These are phyloP conservation scores for Amphipyra berbera DNA, from an alignment of 2,888 invertebrate genomes.

Conservation along the genomic window DNA sequence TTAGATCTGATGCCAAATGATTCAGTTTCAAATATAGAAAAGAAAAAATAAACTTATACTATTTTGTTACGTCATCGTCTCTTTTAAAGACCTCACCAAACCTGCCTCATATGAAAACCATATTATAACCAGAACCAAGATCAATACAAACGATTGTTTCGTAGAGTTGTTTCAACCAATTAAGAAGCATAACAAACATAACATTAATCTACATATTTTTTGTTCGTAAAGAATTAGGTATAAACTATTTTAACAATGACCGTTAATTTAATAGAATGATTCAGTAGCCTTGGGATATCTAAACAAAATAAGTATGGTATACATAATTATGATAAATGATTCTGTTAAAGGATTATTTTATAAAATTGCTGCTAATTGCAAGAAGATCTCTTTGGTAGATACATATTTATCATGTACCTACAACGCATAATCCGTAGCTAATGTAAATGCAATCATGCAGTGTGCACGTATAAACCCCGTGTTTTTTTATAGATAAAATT, in stretches of 20 bases:
- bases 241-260: slow-evolving; percentile 34
- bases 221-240: slow-evolving; percentile 10
- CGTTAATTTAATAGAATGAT: slow-evolving; percentile 23
- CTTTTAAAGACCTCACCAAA: too few species aligned
- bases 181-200: slow-evolving; percentile 18
- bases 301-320: slow-evolving; percentile 30
- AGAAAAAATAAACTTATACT: too few species aligned
- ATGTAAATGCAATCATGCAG: background rate
- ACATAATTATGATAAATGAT: slow-evolving; percentile 20
- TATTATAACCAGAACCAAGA: too few species aligned
- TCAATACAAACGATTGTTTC: background rate
- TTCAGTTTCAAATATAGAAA: too few species aligned
- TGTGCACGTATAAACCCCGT: too few species aligned
- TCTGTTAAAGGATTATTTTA: slow-evolving; percentile 16
- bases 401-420: background rate
- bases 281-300: slow-evolving; percentile 32
- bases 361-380: slow-evolving; percentile 31
- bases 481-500: too few species aligned
- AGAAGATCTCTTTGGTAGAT: slow-evolving; percentile 20
- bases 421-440: slow-evolving; percentile 10
- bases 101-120: too few species aligned
- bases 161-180: slow-evolving; percentile 14
- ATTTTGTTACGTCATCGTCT: too few species aligned
- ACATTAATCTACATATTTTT: slow-evolving; percentile 12
- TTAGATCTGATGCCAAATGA: too few species aligned